Evolutionary conservation across 2,797 vertebrate species (phyloP).

Genomic region (Podarcis lilfordi): DNA sequence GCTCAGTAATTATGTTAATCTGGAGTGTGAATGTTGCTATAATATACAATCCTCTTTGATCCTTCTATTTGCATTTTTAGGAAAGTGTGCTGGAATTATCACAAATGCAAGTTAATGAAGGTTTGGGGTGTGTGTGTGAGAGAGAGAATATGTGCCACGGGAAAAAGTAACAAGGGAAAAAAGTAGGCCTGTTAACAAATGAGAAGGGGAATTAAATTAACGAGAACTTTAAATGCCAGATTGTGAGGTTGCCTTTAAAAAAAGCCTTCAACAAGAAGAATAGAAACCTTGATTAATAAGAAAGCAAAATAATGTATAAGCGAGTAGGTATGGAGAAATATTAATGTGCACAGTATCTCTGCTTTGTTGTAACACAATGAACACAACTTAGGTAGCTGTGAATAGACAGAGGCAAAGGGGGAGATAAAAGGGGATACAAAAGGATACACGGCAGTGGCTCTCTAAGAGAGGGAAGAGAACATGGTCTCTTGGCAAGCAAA

Average conservation of each 20-base stretch:
- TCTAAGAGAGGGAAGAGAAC: background rate
- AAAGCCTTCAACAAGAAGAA: slow-evolving; percentile 14
- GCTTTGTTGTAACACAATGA: background rate
- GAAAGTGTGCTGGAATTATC: slow-evolving; percentile 6
- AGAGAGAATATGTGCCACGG: background rate
- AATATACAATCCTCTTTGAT: slow-evolving; percentile 1
- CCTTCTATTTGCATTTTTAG: background rate
- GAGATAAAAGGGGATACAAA: background rate
- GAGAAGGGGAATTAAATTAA: slow-evolving; percentile 31
- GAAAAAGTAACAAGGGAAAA: background rate
- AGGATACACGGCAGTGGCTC: background rate
- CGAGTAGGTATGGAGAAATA: slow-evolving; percentile 7
- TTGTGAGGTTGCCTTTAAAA: slow-evolving; percentile 5
- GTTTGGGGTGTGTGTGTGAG: background rate
- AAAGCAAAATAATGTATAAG: slow-evolving; percentile 20
- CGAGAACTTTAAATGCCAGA: background rate
- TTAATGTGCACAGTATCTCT: background rate
- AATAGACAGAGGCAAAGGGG: slow-evolving; percentile 1
- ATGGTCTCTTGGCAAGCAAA: background rate
- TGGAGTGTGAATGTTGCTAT: background rate
- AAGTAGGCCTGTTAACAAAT: slow-evolving; percentile 14
- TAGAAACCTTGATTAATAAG: slow-evolving; percentile 8
- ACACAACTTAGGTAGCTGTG: background rate
- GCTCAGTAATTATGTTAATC: background rate
- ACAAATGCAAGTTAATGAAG: slow-evolving; percentile 9